phyloP scores from a whole-genome alignment of 2,888 invertebrate genomes.

The Leptinotarsa tumamoca region DNA sequence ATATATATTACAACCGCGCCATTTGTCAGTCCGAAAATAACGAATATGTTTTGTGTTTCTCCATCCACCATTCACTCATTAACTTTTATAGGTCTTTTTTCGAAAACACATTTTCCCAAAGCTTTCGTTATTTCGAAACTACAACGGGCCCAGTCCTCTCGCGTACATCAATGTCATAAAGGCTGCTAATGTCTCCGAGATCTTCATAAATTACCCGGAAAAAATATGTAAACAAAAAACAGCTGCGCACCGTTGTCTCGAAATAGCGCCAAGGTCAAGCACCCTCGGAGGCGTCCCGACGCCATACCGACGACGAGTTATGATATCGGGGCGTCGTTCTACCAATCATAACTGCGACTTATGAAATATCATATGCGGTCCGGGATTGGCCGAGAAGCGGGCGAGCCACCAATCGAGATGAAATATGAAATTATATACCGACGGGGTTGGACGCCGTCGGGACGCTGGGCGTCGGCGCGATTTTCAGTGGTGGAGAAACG shows the following conservation, averaged over 20 bases:
- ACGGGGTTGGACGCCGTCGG: slow-evolving; percentile 54
- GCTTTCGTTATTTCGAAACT: slow-evolving; percentile 28
- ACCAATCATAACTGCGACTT: slow-evolving; percentile 56
- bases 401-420: slow-evolving; percentile 51
- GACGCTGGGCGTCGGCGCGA: slow-evolving; percentile 57
- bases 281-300: slow-evolving; percentile 40
- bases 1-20: slow-evolving; percentile 16
- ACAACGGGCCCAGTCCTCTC: slow-evolving; percentile 16
- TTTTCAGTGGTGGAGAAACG: slow-evolving; percentile 25
- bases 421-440: slow-evolving; percentile 56
- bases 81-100: slow-evolving; percentile 24
- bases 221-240: slow-evolving; percentile 36
- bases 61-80: slow-evolving; percentile 29
- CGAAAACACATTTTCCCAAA: slow-evolving; percentile 24
- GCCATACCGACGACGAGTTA: slow-evolving; percentile 54
- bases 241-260: slow-evolving; percentile 24
- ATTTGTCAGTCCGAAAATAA: slow-evolving; percentile 29
- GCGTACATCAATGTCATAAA: slow-evolving; percentile 30
- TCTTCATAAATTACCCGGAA: slow-evolving; percentile 35
- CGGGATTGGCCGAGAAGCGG: slow-evolving; percentile 50
- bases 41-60: slow-evolving; percentile 27
- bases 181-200: slow-evolving; percentile 22
- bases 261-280: slow-evolving; percentile 32
- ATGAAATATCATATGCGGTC: slow-evolving; percentile 56
- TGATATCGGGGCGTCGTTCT: slow-evolving; percentile 57